Evolutionary conservation across 2,797 vertebrate species (phyloP), one percentile per base, ranked within the genome.

Genomic region (Phylloscopus collybita): DNA sequence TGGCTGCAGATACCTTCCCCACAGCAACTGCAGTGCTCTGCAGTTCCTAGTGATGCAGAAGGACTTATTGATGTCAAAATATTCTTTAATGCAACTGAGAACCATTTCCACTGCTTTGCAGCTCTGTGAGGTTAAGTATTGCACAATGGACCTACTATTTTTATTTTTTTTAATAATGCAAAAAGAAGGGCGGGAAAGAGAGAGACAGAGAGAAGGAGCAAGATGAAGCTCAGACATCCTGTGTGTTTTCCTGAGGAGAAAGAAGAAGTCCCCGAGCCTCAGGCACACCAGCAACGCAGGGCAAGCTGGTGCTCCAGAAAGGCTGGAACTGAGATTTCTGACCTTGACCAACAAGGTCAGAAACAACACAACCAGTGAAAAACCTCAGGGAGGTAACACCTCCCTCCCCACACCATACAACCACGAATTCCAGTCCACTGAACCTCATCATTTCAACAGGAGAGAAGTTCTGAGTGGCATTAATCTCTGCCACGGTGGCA

Each of bases 381-480:
- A 62, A 5, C 0, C 27, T n/a, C n/a, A n/a, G n/a, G n/a, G n/a
- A 18, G 11, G 27, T 13, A 65, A 53, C 0, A 1, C 4, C 9
- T 14, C 9, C 5, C 2, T 23, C 6, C 25, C 9, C n/a, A 47
- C 12, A 57, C 38, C 15, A 50, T 22, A 53, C 13, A 53, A n/a
- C 5, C 47, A 73, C 26, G 60, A 66, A 64, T 73, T 32, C 40
- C 44, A 75, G 38, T 22, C 12, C 49, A 42, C 1, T 36, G 65
- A 70, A 32, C 29, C 12, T 23, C 4, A 4, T 17, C 1, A 42
- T 36, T 80, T 92, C 26, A 66, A 42, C 16, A 60, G 53, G 60
- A 45, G 54, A 70, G 20, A 36, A 25, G 20, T 42, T 40, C 51
- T 34, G 38, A 54, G 61, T 5, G 17, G 29, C 34, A 67, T 11